Percentiles rank a stretch among this genome's conserved stretches.
These are phyloP conservation scores for Aselliscus stoliczkanus DNA, from an alignment of 2,797 vertebrate species.

Conservation along the genomic window DNA sequence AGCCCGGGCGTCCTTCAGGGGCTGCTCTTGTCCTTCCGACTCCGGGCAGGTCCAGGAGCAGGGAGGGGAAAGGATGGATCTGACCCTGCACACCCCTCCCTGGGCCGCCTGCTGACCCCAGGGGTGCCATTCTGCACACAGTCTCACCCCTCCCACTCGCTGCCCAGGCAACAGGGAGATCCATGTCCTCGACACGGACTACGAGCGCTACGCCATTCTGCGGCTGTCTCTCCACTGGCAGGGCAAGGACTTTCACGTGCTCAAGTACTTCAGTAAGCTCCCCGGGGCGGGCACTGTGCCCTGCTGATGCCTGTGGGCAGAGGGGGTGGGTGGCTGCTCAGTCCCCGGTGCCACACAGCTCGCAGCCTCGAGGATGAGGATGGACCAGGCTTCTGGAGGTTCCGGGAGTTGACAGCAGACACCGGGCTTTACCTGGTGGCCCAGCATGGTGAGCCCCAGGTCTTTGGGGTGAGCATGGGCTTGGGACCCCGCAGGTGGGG, in stretches of 20 bases:
- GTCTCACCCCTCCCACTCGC: fast-evolving
- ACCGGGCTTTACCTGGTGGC: slow-evolving; percentile 40
- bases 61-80: background rate
- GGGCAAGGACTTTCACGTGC: background rate
- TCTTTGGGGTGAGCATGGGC: background rate
- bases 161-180: slow-evolving; percentile 47
- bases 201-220: background rate
- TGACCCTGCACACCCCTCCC: background rate
- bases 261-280: slow-evolving; percentile 60
- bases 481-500: fast-evolving
- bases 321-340: too few relatives aligned
- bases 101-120: too few relatives aligned
- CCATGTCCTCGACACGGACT: background rate
- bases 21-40: background rate
- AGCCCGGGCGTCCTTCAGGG: background rate
- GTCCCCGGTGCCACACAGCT: background rate
- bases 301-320: fast-evolving
- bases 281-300: background rate
- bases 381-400: background rate
- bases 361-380: background rate
- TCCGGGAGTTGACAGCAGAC: slow-evolving; percentile 36
- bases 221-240: background rate
- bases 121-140: background rate
- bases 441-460: background rate
- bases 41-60: background rate